Conservation (phyloP, 1,140 invertebrate genomes). For the Sarcophaga peregrina region DNA sequence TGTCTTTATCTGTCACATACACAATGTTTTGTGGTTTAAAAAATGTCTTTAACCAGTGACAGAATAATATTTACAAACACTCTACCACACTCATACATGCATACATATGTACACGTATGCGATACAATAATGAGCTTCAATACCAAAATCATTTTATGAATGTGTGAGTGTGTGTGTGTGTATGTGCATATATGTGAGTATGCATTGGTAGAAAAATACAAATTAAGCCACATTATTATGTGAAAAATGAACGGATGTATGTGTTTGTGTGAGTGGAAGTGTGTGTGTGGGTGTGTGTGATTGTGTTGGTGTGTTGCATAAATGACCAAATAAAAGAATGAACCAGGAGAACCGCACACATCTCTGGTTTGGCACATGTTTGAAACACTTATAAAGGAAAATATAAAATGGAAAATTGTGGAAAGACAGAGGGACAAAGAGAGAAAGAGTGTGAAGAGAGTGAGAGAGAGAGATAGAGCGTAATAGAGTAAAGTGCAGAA, state of each 20-base stretch:
- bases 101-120: too few relatives aligned
- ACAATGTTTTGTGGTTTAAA: background rate
- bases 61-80: background rate
- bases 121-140: too few relatives aligned
- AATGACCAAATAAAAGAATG: background rate
- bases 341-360: background rate
- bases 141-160: background rate
- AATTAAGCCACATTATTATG: background rate
- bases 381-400: background rate
- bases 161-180: background rate
- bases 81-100: background rate
- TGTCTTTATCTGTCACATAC: background rate
- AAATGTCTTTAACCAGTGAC: slow-evolving; percentile 2
- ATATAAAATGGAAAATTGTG: too few relatives aligned
- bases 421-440: too few relatives aligned
- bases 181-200: background rate
- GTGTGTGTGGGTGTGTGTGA: too few relatives aligned
- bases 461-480: too few relatives aligned
- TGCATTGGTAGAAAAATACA: background rate
- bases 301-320: background rate
- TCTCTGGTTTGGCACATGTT: background rate
- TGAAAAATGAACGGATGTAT: background rate
- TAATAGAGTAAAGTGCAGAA: too few relatives aligned
- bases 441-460: too few relatives aligned
- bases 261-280: too few relatives aligned